Conservation (phyloP, 2,888 invertebrate species). For the Drosophila macrospina region DNA sequence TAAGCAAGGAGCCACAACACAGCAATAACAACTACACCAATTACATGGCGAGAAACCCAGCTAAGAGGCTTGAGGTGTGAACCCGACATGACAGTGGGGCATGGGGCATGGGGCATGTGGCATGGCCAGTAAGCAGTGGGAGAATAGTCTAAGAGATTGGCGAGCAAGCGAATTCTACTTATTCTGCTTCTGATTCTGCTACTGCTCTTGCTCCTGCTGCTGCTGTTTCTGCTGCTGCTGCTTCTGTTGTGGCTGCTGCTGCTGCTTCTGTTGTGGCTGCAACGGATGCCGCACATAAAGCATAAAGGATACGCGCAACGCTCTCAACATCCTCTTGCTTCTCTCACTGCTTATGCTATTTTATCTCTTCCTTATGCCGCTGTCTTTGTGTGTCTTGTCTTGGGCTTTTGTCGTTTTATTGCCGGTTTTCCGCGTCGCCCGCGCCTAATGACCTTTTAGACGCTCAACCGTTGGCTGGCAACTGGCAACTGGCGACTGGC, state of each 20-base stretch:
- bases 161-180: constrained; percentile 5
- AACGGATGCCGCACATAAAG: constrained; percentile 73
- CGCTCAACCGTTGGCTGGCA: constrained; percentile 31
- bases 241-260: not conserved
- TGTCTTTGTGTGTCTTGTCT: constrained; percentile 61
- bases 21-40: constrained; percentile 66
- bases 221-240: constrained; percentile 3
- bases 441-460: constrained; percentile 72
- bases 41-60: constrained; percentile 60
- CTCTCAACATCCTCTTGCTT: constrained; percentile 30
- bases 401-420: constrained; percentile 34
- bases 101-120: not conserved
- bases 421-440: constrained; percentile 62
- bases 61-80: constrained; percentile 50
- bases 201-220: not conserved
- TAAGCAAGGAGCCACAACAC: constrained; percentile 56
- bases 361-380: constrained; percentile 72
- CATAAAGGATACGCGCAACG: constrained; percentile 70
- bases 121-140: constrained; percentile 2
- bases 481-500: constrained; percentile 31
- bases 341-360: constrained; percentile 48
- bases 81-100: constrained; percentile 20
- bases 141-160: constrained; percentile 26
- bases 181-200: constrained; percentile 6
- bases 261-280: constrained; percentile 32